Percentiles rank a stretch among this genome's conserved stretches.
Evolutionary conservation across 2,888 invertebrate genomes (phyloP).

Genomic region (Diloba caeruleocephala): DNA sequence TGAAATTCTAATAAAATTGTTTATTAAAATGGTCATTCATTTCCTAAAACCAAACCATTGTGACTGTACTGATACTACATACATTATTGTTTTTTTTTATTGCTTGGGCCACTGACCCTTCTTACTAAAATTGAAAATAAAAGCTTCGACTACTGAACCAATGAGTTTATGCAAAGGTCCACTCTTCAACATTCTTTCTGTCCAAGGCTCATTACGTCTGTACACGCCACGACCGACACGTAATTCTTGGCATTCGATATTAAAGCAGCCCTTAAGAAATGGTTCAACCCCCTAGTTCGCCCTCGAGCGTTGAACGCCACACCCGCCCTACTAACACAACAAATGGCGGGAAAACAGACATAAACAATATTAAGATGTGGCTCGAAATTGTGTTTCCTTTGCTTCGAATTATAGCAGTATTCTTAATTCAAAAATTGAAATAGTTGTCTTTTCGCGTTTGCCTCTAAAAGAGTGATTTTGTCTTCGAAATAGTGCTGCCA

Average conservation of each 20-base stretch:
- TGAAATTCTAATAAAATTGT: too few relatives aligned
- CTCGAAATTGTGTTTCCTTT: slow-evolving; percentile 41
- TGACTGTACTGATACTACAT: too few relatives aligned
- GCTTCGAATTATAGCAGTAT: slow-evolving; percentile 37
- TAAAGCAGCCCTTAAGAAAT: slow-evolving; percentile 75
- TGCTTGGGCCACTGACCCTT: neutral
- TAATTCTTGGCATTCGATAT: slow-evolving; percentile 77
- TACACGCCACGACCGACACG: slow-evolving; percentile 65
- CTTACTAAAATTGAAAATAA: slow-evolving; percentile 17
- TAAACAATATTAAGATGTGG: slow-evolving; percentile 41
- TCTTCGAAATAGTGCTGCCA: slow-evolving; percentile 34
- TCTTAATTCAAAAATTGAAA: slow-evolving; percentile 12
- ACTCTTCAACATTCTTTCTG: slow-evolving; percentile 60
- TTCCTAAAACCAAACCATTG: too few relatives aligned
- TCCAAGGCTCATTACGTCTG: slow-evolving; percentile 64
- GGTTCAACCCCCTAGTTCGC: slow-evolving; percentile 74
- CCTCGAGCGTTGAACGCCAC: slow-evolving; percentile 71
- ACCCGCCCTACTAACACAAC: slow-evolving; percentile 66
- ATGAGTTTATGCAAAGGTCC: slow-evolving; percentile 43
- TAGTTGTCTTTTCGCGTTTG: neutral
- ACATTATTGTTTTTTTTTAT: too few relatives aligned
- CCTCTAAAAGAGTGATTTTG: slow-evolving; percentile 7
- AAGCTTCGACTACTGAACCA: slow-evolving; percentile 39
- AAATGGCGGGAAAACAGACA: slow-evolving; percentile 71
- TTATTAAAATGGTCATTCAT: too few relatives aligned